A percentile compares a stretch with the other conserved stretches of the same genome.
These are phyloP conservation scores for Psephotus haematonotus DNA, from an alignment of 2,113 vertebrate genomes.

Conservation along the genomic window DNA sequence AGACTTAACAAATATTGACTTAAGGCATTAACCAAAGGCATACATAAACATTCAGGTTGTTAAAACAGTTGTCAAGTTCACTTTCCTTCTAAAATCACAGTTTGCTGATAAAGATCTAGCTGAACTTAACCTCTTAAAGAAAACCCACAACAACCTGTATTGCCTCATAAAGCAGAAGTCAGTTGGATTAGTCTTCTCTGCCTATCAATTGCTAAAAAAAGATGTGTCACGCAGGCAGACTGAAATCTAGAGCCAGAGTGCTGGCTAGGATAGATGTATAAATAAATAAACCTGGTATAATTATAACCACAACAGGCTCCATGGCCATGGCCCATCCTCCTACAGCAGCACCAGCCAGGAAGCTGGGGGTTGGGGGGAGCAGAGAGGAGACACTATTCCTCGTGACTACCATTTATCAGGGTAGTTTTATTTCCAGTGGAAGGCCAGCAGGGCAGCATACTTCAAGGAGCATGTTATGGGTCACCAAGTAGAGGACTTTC, in stretches of 20 bases:
- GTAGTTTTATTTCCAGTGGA: neutral
- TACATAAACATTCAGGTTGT: constrained; percentile 39
- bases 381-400: neutral
- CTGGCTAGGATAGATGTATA: neutral
- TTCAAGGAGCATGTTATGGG: too few species aligned
- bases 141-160: neutral
- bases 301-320: rapidly evolving
- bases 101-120: constrained; percentile 33
- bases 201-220: neutral
- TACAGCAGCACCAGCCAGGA: neutral
- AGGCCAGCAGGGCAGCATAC: neutral
- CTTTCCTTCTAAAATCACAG: constrained; percentile 38
- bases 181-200: neutral
- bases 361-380: rapidly evolving
- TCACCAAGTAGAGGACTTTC: neutral
- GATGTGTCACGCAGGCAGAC: neutral
- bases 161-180: neutral
- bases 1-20: constrained; percentile 59
- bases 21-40: constrained; percentile 38
- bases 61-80: constrained; percentile 61
- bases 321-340: neutral
- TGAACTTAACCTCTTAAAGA: constrained; percentile 1
- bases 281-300: neutral
- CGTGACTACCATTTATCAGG: rapidly evolving
- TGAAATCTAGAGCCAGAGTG: neutral